A percentile compares a stretch with the other conserved stretches of the same genome.
phyloP scores from a whole-genome alignment of 2,888 invertebrate species.

The Caenorhabditis sp. region DNA sequence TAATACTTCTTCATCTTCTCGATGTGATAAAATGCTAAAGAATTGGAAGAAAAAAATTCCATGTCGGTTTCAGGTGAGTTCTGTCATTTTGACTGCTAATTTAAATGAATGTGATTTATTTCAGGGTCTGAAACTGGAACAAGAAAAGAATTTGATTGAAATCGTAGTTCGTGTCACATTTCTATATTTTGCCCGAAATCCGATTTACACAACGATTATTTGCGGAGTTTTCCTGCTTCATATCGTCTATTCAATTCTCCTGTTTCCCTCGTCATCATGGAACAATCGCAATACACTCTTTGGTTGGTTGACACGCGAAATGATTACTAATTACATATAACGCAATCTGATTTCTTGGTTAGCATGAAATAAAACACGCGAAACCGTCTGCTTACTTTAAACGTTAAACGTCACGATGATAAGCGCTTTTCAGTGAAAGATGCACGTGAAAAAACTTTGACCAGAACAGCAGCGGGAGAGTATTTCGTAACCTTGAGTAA shows the following conservation, averaged over 20 bases:
- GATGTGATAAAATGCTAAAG: slow-evolving; percentile 35
- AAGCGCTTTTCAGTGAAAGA: slow-evolving; percentile 15
- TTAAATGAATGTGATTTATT: too few relatives aligned
- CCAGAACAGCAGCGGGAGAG: too few relatives aligned
- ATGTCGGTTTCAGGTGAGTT: slow-evolving; percentile 35
- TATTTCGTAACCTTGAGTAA: slow-evolving; percentile 3
- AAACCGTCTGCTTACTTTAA: not conserved
- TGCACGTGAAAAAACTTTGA: slow-evolving; percentile 37
- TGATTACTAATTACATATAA: slow-evolving; percentile 36
- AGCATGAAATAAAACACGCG: not conserved
- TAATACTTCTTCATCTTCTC: slow-evolving; percentile 13
- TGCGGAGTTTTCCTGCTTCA: slow-evolving; percentile 32
- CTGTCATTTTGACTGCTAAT: too few relatives aligned
- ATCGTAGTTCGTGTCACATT: slow-evolving; percentile 38
- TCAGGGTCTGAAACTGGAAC: slow-evolving; percentile 52
- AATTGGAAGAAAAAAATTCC: slow-evolving; percentile 31
- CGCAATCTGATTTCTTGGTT: slow-evolving; percentile 21
- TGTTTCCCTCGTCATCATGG: slow-evolving; percentile 55
- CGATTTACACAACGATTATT: slow-evolving; percentile 45
- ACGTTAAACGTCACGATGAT: slow-evolving; percentile 26
- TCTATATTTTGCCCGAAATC: slow-evolving; percentile 45
- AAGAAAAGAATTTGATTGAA: slow-evolving; percentile 48
- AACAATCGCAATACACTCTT: slow-evolving; percentile 31
- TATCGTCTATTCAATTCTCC: slow-evolving; percentile 42
- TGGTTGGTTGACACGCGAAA: slow-evolving; percentile 33